These are phyloP conservation scores for Meriones unguiculatus DNA, from an alignment of 2,113 vertebrate genomes.

Conservation along the genomic window DNA sequence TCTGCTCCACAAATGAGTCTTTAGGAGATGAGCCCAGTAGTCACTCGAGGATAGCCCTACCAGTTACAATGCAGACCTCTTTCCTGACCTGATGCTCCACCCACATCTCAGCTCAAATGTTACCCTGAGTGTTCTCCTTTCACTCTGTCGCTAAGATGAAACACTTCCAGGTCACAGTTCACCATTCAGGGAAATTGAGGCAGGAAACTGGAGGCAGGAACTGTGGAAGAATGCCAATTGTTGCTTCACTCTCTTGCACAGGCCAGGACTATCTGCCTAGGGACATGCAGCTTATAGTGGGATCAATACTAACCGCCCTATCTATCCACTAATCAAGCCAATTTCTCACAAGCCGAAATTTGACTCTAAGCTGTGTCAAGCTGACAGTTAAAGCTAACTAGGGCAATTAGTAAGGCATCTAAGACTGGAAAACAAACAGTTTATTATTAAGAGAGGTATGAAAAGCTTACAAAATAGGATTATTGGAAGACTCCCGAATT, in stretches of 20 bases:
- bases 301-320: too few species aligned
- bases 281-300: too few species aligned
- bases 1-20: background rate
- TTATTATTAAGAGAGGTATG: background rate
- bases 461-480: background rate
- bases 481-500: background rate
- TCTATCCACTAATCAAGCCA: background rate
- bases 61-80: background rate
- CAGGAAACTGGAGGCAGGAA: background rate
- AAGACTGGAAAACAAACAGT: constrained; percentile 35
- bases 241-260: background rate
- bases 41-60: background rate
- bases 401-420: background rate
- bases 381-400: background rate
- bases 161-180: background rate
- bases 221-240: background rate
- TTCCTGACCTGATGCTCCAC: background rate
- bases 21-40: background rate
- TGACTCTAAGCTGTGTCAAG: background rate
- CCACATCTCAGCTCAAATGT: background rate
- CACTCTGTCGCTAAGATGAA: background rate
- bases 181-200: background rate
- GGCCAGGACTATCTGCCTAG: background rate
- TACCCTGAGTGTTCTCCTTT: background rate
- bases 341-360: background rate